Conservation (phyloP, 2,797 vertebrate species). For the Etheostoma perlongum region DNA sequence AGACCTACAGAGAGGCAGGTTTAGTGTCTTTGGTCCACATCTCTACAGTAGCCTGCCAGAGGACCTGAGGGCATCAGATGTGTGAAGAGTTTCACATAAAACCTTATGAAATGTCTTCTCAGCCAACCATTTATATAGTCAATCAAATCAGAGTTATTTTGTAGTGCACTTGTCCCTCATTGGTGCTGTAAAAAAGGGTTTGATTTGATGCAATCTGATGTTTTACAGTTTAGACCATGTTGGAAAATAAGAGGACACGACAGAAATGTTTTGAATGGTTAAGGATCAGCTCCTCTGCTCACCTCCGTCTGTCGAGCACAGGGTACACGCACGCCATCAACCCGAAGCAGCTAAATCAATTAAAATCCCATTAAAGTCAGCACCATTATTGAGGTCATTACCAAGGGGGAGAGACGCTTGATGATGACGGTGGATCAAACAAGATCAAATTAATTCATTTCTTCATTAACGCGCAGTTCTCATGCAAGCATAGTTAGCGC, state of each 20-base stretch:
- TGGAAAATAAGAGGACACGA: conserved; percentile 23
- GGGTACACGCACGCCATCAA: conserved; percentile 38
- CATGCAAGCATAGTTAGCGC: conserved; percentile 54
- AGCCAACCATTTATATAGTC: conserved; percentile 11
- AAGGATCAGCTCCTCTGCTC: conserved; percentile 43
- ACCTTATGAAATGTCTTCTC: conserved; percentile 14
- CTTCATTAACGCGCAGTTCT: conserved; percentile 71
- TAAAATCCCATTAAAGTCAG: conserved; percentile 81
- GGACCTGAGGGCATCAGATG: conserved; percentile 27
- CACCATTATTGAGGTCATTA: conserved; percentile 81
- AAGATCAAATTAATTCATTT: conserved; percentile 82
- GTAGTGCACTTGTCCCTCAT: conserved; percentile 7
- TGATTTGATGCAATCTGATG: conserved; percentile 17
- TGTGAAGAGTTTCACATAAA: conserved; percentile 43
- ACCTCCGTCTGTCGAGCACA: conserved; percentile 30
- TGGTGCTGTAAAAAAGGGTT: neutral
- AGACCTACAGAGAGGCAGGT: conserved; percentile 34
- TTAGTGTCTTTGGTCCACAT: conserved; percentile 15
- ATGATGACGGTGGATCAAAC: conserved; percentile 81
- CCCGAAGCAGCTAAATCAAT: conserved; percentile 78
- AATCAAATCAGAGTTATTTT: conserved; percentile 21
- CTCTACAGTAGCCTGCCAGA: conserved; percentile 12
- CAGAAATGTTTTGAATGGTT: conserved; percentile 36
- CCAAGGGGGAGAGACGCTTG: conserved; percentile 60
- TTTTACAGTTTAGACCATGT: conserved; percentile 11